These are phyloP conservation scores for Ischnus inquisitorius DNA, from an alignment of 2,888 invertebrate species.

Conservation along the genomic window DNA sequence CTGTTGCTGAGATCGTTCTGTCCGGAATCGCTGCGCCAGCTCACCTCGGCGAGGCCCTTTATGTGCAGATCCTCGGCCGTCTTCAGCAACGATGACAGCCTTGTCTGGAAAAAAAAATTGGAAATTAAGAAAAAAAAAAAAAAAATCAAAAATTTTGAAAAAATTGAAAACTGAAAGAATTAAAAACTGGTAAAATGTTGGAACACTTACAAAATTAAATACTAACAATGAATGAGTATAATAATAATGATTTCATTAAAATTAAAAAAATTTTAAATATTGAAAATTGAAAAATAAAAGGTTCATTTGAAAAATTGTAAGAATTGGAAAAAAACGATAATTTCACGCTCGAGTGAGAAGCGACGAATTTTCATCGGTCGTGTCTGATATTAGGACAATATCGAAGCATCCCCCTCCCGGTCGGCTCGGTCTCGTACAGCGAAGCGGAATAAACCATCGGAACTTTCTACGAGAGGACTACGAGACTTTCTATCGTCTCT, in stretches of 20 bases:
- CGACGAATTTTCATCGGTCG: constrained; percentile 74
- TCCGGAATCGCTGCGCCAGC: constrained; percentile 89
- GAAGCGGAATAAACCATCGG: constrained; percentile 81
- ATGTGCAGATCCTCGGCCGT: constrained; percentile 97
- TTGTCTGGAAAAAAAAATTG: constrained; percentile 90
- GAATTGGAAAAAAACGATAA: too few relatives aligned
- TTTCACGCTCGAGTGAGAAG: too few relatives aligned
- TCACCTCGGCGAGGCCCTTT: constrained; percentile 96
- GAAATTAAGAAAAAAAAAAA: constrained; percentile 40
- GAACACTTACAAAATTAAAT: too few relatives aligned
- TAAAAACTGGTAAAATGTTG: too few relatives aligned
- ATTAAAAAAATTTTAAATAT: too few relatives aligned
- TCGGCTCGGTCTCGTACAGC: constrained; percentile 54
- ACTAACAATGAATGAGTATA: too few relatives aligned
- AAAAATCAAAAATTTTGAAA: too few relatives aligned
- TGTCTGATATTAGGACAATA: constrained; percentile 79
- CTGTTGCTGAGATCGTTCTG: constrained; percentile 81
- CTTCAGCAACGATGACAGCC: constrained; percentile 94
- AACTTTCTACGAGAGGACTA: constrained; percentile 81
- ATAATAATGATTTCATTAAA: too few relatives aligned
- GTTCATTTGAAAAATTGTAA: too few relatives aligned
- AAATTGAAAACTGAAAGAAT: too few relatives aligned
- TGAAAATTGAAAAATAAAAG: constrained; percentile 39
- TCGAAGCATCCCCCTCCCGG: constrained; percentile 36
- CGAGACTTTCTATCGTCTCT: constrained; percentile 64